phyloP scores from a whole-genome alignment of 1,140 invertebrate species.

The Dinothrombium tinctorium region DNA sequence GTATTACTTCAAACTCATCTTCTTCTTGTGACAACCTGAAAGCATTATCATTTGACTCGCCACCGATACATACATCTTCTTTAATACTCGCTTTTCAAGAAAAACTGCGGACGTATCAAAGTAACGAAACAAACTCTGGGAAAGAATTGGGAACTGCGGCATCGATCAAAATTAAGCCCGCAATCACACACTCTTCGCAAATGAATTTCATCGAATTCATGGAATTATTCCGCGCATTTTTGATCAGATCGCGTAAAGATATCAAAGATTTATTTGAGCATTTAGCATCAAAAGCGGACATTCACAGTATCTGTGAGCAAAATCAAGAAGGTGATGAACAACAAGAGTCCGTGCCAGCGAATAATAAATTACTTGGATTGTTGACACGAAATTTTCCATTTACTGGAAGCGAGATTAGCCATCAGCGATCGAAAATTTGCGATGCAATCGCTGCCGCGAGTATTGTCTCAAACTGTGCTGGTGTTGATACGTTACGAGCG shows the following conservation, averaged over 20 bases:
- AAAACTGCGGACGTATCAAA: not conserved
- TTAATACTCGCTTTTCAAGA: conserved; percentile 5
- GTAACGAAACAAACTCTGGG: not conserved
- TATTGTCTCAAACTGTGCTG: conserved; percentile 49
- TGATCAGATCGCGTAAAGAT: conserved; percentile 54
- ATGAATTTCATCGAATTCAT: conserved; percentile 77
- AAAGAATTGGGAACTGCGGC: not conserved
- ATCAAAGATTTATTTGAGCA: conserved; percentile 71
- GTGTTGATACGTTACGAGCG: conserved; percentile 62
- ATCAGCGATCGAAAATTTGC: conserved; percentile 41
- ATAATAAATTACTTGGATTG: conserved; percentile 37
- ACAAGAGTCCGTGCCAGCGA: not conserved
- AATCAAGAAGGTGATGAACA: not conserved
- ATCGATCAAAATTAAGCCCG: conserved; percentile 10
- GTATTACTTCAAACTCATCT: not conserved
- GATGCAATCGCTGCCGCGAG: conserved; percentile 64
- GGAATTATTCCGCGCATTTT: conserved; percentile 66
- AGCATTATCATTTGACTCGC: conserved; percentile 1
- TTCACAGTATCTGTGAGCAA: conserved; percentile 23
- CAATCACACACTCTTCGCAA: conserved; percentile 56
- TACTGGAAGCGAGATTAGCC: conserved; percentile 22
- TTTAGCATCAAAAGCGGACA: conserved; percentile 26
- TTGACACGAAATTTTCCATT: conserved; percentile 36
- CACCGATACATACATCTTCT: conserved; percentile 5
- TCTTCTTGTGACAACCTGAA: not conserved